Percentiles rank a stretch among this genome's conserved stretches.
Conservation (phyloP, 1,140 invertebrate genomes). For the Magallana ariakensis region DNA sequence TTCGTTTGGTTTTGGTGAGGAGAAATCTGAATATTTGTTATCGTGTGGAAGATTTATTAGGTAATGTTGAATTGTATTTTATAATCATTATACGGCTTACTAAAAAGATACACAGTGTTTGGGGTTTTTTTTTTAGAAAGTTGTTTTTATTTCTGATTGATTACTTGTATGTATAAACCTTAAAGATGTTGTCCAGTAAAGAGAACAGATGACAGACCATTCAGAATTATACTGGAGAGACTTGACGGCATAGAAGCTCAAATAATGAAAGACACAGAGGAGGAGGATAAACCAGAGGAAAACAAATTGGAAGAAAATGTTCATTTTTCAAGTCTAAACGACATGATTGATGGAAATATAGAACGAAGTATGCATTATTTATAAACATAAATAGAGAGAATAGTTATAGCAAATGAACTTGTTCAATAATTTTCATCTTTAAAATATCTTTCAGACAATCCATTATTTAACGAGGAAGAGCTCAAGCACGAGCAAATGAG, state of each 20-base stretch:
- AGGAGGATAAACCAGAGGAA: not conserved
- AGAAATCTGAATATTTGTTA: constrained; percentile 55
- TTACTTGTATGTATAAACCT: not conserved
- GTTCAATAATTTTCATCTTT: not conserved
- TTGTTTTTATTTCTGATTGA: not conserved
- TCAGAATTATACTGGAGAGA: constrained; percentile 39
- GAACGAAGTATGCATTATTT: not conserved
- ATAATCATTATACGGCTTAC: constrained; percentile 1
- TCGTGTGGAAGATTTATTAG: constrained; percentile 60
- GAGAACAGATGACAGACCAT: constrained; percentile 15
- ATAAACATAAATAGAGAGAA: not conserved
- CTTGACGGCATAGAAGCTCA: constrained; percentile 47
- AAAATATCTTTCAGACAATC: constrained; percentile 61
- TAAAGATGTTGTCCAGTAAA: constrained; percentile 61
- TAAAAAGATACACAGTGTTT: not conserved
- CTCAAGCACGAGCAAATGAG: constrained; percentile 84
- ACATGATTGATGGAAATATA: not conserved
- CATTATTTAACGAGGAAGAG: constrained; percentile 58
- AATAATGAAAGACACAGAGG: constrained; percentile 21
- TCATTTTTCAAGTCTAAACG: not conserved
- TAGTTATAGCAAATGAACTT: not conserved
- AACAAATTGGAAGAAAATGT: not conserved
- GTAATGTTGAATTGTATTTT: constrained; percentile 20
- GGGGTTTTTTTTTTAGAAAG: not conserved
- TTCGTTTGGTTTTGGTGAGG: not conserved